A percentile compares a stretch with the other conserved stretches of the same genome.
Evolutionary conservation across 2,888 invertebrate genomes (phyloP).

Genomic region (Dryadula phaetusa): DNA sequence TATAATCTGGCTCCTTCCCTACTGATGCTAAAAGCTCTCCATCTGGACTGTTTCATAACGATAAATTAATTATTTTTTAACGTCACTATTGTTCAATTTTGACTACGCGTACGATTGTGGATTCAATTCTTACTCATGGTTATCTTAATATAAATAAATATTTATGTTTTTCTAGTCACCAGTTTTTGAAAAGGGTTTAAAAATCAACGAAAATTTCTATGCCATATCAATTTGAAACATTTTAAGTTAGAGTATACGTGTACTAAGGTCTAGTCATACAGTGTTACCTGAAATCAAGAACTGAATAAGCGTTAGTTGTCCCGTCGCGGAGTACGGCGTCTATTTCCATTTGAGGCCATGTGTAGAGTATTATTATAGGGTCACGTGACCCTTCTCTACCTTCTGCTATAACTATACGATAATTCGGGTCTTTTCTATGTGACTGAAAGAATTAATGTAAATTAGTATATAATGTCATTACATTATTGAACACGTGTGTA

Average conservation of each 20-base stretch:
- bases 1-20: constrained; percentile 93
- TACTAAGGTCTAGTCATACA: too few relatives aligned
- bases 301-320: constrained; percentile 89
- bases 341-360: constrained; percentile 91
- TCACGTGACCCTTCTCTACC: constrained; percentile 73
- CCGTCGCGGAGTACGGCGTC: constrained; percentile 90
- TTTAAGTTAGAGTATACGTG: too few relatives aligned
- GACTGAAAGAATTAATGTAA: constrained; percentile 57
- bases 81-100: neutral
- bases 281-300: constrained; percentile 88
- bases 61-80: constrained; percentile 8
- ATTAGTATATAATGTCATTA: too few relatives aligned
- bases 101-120: too few relatives aligned
- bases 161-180: too few relatives aligned
- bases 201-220: too few relatives aligned
- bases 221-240: too few relatives aligned
- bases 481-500: neutral
- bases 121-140: neutral
- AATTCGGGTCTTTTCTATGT: constrained; percentile 69
- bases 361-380: constrained; percentile 92
- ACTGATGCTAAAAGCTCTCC: constrained; percentile 92
- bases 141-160: too few relatives aligned
- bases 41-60: constrained; percentile 85
- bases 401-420: constrained; percentile 93
- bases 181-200: too few relatives aligned